Evolutionary conservation across 1,140 invertebrate species (phyloP), one percentile per base, ranked within the genome.

Genomic region (Drosophila funebris): DNA sequence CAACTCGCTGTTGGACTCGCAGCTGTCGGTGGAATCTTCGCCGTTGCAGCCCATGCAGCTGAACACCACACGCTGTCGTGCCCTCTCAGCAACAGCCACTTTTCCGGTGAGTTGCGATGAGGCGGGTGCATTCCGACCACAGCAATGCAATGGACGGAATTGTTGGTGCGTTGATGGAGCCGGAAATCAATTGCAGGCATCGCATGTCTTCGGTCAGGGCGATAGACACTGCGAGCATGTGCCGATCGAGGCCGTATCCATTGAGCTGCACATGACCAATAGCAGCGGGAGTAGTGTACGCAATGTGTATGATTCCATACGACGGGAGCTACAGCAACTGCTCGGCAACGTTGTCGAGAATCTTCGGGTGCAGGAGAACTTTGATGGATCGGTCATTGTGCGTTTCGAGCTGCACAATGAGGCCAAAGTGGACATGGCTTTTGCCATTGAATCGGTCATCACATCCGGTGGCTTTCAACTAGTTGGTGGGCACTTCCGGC

Each of bases 121-220:
- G 33, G 90, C 93, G 33, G 96, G 96, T 1, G 93, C 94, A 75
- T 97, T 97, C 87, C 92, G 94, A 1, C 94, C 96, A 0, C 94
- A 93, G 0, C 96, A 97, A 80, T 97, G 96, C 79, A 94, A 94
- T 27, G 93, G 94, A 1, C 94, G 94, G 1, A 78, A 66, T 20
- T 97, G 96, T 90, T 97, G 96, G 96, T 97, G 96, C 90, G 96
- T 97, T 2, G 96, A 97, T 90, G 96, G 96, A 66, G 96, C 96
- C 0, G 96, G 96, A 7, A 96, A 96, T 92, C 95, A 96, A 72
- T 88, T 96, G 1, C 92, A 94, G 67, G 92, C 94, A 18, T 93
- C 94, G 2, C 92, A 94, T 76, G 93, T 94, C 29, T 95, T 97
- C 91, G 91, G 93, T 57, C 94, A 93, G 87, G 95, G 89, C 0